These are phyloP conservation scores for Imbricaverruca yamaguchii DNA, from an alignment of 2,888 invertebrate genomes.

Conservation along the genomic window DNA sequence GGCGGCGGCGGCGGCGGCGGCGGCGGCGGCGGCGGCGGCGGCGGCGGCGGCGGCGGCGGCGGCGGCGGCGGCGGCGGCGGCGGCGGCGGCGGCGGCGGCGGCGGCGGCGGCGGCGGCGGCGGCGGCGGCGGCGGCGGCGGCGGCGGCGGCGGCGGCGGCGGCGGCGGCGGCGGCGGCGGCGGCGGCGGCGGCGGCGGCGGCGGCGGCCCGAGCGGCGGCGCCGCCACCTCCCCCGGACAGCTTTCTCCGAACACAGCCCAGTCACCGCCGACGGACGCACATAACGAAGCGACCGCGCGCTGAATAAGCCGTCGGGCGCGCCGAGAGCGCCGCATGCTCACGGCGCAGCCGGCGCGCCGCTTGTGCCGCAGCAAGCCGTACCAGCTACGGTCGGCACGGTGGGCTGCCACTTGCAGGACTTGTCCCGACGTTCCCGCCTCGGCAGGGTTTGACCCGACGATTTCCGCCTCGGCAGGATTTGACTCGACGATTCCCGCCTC, in stretches of 20 bases:
- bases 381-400: background rate
- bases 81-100: conserved; percentile 20
- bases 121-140: too few relatives aligned
- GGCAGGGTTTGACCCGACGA: too few relatives aligned
- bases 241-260: background rate
- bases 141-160: too few relatives aligned
- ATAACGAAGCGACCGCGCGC: background rate
- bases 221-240: background rate
- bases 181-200: conserved; percentile 25
- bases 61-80: too few relatives aligned
- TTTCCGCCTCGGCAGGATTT: too few relatives aligned
- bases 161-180: too few relatives aligned
- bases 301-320: background rate
- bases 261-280: background rate
- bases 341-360: background rate
- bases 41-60: too few relatives aligned
- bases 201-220: conserved; percentile 33
- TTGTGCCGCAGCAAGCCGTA: background rate
- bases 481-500: too few relatives aligned
- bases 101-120: background rate
- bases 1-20: conserved; percentile 32
- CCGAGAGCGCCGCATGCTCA: background rate
- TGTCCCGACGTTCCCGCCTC: too few relatives aligned
- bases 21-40: too few relatives aligned
- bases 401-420: too few relatives aligned